Percentiles rank a stretch among this genome's conserved stretches.
Conservation (phyloP, 2,797 vertebrate genomes). For the Pangasius djambal region DNA sequence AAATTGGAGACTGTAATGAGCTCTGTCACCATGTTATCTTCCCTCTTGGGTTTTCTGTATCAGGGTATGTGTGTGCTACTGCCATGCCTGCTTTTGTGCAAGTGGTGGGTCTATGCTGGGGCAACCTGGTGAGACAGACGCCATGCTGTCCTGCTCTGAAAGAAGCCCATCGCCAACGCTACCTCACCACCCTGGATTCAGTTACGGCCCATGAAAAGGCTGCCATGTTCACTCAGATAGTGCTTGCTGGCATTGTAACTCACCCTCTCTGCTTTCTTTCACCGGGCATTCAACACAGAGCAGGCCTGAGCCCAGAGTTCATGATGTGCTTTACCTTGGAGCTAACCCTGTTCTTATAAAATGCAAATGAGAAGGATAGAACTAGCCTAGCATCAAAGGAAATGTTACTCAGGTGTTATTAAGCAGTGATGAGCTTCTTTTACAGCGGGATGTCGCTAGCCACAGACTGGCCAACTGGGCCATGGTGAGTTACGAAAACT, state of each 20-base stretch:
- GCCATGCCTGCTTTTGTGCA: conserved; percentile 57
- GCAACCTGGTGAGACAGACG: conserved; percentile 73
- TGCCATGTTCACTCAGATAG: conserved; percentile 32
- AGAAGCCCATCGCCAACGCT: conserved; percentile 68
- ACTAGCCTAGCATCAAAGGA: neutral
- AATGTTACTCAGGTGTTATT: neutral
- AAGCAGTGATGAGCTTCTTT: neutral
- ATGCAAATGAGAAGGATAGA: neutral
- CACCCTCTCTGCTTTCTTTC: neutral
- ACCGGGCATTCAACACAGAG: neutral
- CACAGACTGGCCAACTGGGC: neutral
- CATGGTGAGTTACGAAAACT: neutral
- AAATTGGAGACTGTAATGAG: conserved; percentile 68
- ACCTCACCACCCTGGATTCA: conserved; percentile 63
- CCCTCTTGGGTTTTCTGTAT: conserved; percentile 76
- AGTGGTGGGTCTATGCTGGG: conserved; percentile 53
- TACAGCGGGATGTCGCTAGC: neutral
- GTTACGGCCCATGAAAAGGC: conserved; percentile 63
- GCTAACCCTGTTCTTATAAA: neutral
- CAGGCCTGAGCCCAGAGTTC: neutral
- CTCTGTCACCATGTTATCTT: conserved; percentile 71
- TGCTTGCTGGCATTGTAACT: conserved; percentile 25
- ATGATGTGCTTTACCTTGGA: neutral
- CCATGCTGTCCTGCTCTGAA: conserved; percentile 73
- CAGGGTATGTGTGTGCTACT: conserved; percentile 31